Conservation (phyloP, 2,113 vertebrate genomes). For the Cephalopholis sonnerati region DNA sequence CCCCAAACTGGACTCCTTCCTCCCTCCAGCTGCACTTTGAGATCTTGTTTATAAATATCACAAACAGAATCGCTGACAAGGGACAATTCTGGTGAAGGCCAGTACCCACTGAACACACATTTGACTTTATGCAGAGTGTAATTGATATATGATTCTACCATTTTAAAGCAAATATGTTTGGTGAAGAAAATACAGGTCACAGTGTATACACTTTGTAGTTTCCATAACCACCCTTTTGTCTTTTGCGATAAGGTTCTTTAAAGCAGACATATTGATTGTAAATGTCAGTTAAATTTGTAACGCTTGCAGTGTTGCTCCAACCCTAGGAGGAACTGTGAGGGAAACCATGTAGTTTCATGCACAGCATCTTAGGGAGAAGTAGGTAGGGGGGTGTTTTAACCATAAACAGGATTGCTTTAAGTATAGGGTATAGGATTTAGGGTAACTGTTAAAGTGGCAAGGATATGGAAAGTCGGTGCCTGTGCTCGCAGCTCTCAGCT, state of each 20-base stretch:
- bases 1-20: no score
- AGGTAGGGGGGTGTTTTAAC: neutral
- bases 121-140: no score
- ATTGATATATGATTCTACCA: neutral
- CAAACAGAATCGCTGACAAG: no score
- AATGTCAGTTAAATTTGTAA: constrained; percentile 11
- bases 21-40: no score
- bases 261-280: constrained; percentile 2
- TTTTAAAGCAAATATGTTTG: neutral
- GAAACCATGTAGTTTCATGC: neutral
- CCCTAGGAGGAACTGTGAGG: neutral
- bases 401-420: neutral
- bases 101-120: no score
- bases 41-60: no score
- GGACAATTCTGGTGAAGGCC: no score
- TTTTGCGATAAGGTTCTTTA: neutral
- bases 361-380: neutral
- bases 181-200: no score
- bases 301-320: neutral
- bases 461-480: neutral
- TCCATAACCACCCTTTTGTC: neutral
- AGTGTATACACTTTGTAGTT: no score
- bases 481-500: no score
- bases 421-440: neutral
- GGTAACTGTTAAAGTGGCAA: neutral